Evolutionary conservation across 2,888 invertebrate species (phyloP), one percentile per base, ranked within the genome.

Genomic region (Pecten maximus): DNA sequence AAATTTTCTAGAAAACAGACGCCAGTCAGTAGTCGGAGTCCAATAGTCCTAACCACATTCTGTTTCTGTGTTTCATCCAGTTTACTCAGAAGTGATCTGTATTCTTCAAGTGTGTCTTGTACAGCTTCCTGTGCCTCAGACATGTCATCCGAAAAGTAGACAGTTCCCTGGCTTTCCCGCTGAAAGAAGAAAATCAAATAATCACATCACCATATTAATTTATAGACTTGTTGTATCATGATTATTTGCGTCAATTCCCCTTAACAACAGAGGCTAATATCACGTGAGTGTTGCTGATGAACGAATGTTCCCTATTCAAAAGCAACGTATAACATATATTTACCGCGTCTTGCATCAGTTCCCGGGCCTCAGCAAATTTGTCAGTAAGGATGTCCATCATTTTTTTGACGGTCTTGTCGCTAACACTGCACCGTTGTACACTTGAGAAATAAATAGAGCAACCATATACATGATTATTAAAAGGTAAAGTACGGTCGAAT

Each of bases 61-160:
- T 94, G 92, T 92, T 92, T 93, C 90, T 96, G 95, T 87, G 93
- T 91, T 40, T 95, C 94, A 40, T 93, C 93, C 40, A 96, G 91
- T 89, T 93, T 92, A 15, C 48, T 90, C 88, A 96, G 89, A 40
- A 96, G 92, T 19, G 89, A 89, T 40, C 92, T 90, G 91, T 96
- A 96, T 87, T 95, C 94, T 35, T 93, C 90, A 40, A 96, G 89
- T 39, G 95, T 95, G 87, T 94, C 94, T 40, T 92, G 90, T 2
- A 96, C 95, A 48, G 95, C 95, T 28, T 93, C 91, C 90, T 95
- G 94, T 16, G 96, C 96, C 87, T 96, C 96, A 89, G 94, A 92
- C 94, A 96, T 94, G 89, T 96, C 96, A 16, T 96, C 95, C 48
- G 95, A 95, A 90, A 96, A 96, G 92, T 96, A 96, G 12, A 95